These are phyloP conservation scores for Mallotus villosus DNA, from an alignment of 2,797 vertebrate species.

Conservation along the genomic window DNA sequence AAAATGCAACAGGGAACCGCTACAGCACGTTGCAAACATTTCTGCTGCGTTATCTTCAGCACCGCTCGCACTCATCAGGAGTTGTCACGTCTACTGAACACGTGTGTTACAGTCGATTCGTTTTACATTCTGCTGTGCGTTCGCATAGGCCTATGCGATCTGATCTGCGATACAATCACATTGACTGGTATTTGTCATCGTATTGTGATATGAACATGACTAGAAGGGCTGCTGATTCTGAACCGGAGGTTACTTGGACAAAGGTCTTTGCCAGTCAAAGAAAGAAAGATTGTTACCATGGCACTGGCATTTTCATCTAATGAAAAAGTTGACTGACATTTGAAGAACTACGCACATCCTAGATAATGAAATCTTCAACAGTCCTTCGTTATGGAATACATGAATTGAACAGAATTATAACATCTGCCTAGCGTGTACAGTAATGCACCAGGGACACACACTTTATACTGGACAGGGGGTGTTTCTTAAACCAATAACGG, in stretches of 20 bases:
- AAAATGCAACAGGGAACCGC: not conserved
- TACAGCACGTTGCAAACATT: not conserved
- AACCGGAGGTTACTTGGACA: not conserved
- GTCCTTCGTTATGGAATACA: not conserved
- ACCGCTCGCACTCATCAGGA: not conserved
- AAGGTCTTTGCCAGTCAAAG: not conserved
- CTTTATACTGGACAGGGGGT: not conserved
- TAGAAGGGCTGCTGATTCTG: not conserved
- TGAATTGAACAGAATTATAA: too few species aligned
- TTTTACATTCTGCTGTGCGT: too few species aligned
- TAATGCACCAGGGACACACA: too few species aligned
- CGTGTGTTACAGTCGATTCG: too few species aligned
- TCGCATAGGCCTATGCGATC: too few species aligned
- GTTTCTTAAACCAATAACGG: constrained; percentile 4
- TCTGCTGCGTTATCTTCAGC: not conserved
- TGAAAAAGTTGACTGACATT: not conserved
- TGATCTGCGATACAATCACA: too few species aligned
- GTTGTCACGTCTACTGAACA: not conserved
- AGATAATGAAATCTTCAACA: not conserved
- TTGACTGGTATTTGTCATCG: too few species aligned
- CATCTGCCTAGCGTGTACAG: too few species aligned
- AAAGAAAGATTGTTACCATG: not conserved
- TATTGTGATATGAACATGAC: not conserved
- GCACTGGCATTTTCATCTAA: not conserved
- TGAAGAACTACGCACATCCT: not conserved